A percentile compares a stretch with the other conserved stretches of the same genome.
Conservation (phyloP, 2,888 invertebrate species). For the Dynastes grantii region DNA sequence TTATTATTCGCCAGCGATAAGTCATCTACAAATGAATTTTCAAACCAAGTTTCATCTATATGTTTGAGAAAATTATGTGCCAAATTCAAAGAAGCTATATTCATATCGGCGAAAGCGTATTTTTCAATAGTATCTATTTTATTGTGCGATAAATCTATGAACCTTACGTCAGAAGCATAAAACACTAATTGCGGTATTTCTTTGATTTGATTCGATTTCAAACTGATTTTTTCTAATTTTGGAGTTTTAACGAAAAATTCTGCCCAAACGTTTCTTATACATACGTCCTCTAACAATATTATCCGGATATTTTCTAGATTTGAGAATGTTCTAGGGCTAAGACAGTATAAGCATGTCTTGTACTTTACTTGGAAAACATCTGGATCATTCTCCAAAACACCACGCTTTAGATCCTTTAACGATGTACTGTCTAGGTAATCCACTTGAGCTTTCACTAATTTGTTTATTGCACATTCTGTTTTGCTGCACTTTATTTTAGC, state of each 20-base stretch:
- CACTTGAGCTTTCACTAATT: not conserved
- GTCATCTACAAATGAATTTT: slow-evolving; percentile 13
- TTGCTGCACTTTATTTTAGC: not conserved
- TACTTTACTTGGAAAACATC: not conserved
- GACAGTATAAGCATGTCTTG: not conserved
- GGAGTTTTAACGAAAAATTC: not conserved
- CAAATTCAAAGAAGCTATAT: slow-evolving; percentile 1
- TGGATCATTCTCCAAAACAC: not conserved
- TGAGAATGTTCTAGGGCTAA: not conserved
- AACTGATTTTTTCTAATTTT: slow-evolving; percentile 18
- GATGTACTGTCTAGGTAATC: not conserved
- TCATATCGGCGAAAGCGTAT: slow-evolving; percentile 37
- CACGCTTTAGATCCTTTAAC: not conserved
- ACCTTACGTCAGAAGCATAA: not conserved
- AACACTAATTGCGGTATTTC: slow-evolving; percentile 1
- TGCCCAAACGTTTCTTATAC: not conserved
- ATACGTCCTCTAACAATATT: slow-evolving; percentile 2
- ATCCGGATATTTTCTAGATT: not conserved
- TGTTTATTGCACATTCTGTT: not conserved
- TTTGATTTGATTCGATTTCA: slow-evolving; percentile 32
- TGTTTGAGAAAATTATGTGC: slow-evolving; percentile 13
- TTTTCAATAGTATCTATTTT: slow-evolving; percentile 27
- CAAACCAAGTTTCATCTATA: slow-evolving; percentile 31
- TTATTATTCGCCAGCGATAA: slow-evolving; percentile 21
- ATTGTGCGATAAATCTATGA: slow-evolving; percentile 17